Evolutionary conservation across 2,113 vertebrate genomes (phyloP), one percentile per base, ranked within the genome.

Genomic region (Dunckerocampus dactyliophorus): DNA sequence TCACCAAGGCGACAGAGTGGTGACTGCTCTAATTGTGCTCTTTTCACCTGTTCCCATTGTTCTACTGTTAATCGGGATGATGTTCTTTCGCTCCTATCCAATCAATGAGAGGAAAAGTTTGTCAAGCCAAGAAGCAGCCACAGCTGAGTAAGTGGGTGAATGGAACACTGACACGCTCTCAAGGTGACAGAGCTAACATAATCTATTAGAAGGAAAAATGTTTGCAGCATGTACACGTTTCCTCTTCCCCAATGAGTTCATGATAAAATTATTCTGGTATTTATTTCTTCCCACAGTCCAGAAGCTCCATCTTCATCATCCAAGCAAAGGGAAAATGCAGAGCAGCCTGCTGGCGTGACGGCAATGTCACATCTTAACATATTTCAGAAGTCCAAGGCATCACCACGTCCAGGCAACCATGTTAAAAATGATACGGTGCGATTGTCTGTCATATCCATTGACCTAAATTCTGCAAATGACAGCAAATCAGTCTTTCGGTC

Each of bases 21-120:
- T 60, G 79, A 81, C 80, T 10, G 75, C 86, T 19, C 81, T 92
- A 71, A 69, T 56, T 13, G 70, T 93, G 19, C 85, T 93, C 68
- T 88, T 90, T 78, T 86, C 86, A 1, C 88, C 89, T 0, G 69
- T 89, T 43, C 87, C 88, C 1, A 69, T 92, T 19, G 39, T 53
- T 28, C 81, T 93, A 42, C 72, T 92, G 69, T 65, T 93, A 58
- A 20, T 83, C n/a, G 87, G 84, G 15, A 79, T 92, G 76, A 43
- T 70, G 10, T 71, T 88, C 28, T 92, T 93, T 65, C 77, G 17
- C 65, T 80, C 72, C 58, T 90, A 92, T 55, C 88, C 91, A n/a
- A 86, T 92, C 47, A 16, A 88, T 3, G 83, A 92, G 74, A 73
- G 69, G 60, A 79, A 24, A 12, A 2, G 64, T 55, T 73, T 51